phyloP scores from a whole-genome alignment of 2,113 vertebrate genomes.

The Mixornis gularis region DNA sequence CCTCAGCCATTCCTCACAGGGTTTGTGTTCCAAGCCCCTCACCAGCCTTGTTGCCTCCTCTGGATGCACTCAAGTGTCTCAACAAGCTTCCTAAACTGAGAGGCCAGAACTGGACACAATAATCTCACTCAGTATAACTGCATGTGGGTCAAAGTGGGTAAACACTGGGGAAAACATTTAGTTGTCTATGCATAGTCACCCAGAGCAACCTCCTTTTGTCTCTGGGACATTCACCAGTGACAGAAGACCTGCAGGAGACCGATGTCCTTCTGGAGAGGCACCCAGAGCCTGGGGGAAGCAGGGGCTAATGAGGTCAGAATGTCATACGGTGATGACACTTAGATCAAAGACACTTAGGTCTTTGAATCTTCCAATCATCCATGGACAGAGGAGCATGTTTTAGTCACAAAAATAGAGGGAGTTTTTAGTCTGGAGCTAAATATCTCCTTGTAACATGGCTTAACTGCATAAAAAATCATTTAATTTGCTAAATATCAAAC shows the following conservation, averaged over 20 bases:
- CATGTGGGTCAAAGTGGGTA: neutral
- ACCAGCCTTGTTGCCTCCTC: neutral
- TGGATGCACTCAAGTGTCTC: neutral
- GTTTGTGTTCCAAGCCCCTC: neutral
- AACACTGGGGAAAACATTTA: neutral
- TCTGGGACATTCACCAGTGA: neutral
- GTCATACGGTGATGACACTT: accelerated
- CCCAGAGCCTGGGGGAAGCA: accelerated
- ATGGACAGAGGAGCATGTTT: accelerated
- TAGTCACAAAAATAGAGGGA: neutral
- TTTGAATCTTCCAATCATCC: neutral
- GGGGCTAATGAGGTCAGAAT: neutral
- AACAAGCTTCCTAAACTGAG: neutral
- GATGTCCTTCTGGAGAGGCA: neutral
- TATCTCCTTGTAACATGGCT: neutral
- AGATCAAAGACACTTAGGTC: neutral
- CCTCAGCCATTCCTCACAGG: neutral
- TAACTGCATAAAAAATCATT: neutral
- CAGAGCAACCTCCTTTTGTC: neutral
- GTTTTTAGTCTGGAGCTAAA: neutral
- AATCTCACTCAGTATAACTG: neutral
- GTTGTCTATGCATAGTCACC: neutral
- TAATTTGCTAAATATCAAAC: neutral
- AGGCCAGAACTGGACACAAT: neutral
- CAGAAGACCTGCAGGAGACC: neutral